A percentile compares a stretch with the other conserved stretches of the same genome.
These are phyloP conservation scores for Gibbula magus DNA, from an alignment of 2,888 invertebrate species.

Conservation along the genomic window DNA sequence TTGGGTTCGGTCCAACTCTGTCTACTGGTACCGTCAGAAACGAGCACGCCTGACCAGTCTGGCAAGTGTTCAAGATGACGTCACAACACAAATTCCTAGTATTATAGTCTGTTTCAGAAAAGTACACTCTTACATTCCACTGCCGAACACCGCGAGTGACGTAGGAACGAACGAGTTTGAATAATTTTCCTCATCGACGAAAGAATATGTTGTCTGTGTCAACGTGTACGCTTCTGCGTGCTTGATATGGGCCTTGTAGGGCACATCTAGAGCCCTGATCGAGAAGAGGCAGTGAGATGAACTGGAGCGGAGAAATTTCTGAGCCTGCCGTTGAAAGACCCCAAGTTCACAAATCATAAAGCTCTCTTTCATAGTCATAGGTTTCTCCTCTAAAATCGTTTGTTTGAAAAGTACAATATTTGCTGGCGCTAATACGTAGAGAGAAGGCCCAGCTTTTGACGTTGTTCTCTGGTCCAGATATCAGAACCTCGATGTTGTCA, in stretches of 20 bases:
- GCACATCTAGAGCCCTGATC: not conserved
- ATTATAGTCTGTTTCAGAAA: not conserved
- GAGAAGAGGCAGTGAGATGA: not conserved
- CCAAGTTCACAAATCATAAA: no score
- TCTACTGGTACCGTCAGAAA: not conserved
- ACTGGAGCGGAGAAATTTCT: no score
- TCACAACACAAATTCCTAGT: constrained; percentile 5
- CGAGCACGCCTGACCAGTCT: not conserved
- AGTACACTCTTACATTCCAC: not conserved
- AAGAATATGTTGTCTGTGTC: not conserved
- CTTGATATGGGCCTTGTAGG: not conserved
- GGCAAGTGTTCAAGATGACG: not conserved
- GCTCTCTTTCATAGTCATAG: no score
- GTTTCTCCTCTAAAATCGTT: no score
- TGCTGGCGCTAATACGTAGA: no score
- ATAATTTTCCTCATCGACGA: not conserved
- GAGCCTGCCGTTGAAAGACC: no score
- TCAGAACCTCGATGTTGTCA: no score
- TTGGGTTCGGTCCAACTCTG: no score
- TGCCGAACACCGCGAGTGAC: not conserved
- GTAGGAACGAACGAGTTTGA: not conserved
- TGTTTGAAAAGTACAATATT: no score
- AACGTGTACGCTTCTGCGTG: not conserved
- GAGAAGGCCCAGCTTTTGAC: no score
- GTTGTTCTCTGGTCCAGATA: no score